A percentile compares a stretch with the other conserved stretches of the same genome.
Conservation (phyloP, 2,113 vertebrate genomes). For the Dunckerocampus dactyliophorus region DNA sequence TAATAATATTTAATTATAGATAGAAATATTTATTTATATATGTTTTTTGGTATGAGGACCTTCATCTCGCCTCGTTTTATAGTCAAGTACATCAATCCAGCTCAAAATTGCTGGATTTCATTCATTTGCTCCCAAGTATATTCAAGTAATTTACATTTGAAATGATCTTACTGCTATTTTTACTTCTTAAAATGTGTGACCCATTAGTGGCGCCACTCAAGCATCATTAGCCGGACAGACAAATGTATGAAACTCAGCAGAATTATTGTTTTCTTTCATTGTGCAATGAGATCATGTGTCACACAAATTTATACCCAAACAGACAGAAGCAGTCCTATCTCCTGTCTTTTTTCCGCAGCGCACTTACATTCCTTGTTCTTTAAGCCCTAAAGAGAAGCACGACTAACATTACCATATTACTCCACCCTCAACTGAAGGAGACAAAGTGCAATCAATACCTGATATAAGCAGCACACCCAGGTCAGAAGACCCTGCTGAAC, state of each 20-base stretch:
- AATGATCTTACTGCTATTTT: too few relatives aligned
- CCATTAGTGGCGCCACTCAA: too few relatives aligned
- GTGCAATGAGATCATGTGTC: background rate
- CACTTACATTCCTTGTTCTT: background rate
- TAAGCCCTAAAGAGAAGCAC: background rate
- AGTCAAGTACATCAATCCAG: background rate
- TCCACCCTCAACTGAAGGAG: conserved; percentile 53
- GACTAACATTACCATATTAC: background rate
- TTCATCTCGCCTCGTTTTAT: background rate
- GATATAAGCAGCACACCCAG: conserved; percentile 53
- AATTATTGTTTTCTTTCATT: too few relatives aligned
- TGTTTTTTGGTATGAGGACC: background rate
- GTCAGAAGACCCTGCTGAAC: conserved; percentile 56
- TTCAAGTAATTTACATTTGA: too few relatives aligned
- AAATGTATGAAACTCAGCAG: background rate
- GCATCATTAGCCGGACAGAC: background rate
- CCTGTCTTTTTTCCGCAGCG: background rate
- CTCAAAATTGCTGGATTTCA: background rate
- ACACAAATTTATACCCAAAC: background rate
- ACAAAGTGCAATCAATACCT: conserved; percentile 67
- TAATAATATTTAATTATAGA: too few relatives aligned
- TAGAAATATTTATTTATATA: too few relatives aligned
- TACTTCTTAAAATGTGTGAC: background rate
- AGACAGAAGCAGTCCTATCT: background rate
- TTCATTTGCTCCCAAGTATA: background rate